Evolutionary conservation across 2,888 invertebrate genomes (phyloP), one percentile per base, ranked within the genome.

Genomic region (Orthosia incerta): DNA sequence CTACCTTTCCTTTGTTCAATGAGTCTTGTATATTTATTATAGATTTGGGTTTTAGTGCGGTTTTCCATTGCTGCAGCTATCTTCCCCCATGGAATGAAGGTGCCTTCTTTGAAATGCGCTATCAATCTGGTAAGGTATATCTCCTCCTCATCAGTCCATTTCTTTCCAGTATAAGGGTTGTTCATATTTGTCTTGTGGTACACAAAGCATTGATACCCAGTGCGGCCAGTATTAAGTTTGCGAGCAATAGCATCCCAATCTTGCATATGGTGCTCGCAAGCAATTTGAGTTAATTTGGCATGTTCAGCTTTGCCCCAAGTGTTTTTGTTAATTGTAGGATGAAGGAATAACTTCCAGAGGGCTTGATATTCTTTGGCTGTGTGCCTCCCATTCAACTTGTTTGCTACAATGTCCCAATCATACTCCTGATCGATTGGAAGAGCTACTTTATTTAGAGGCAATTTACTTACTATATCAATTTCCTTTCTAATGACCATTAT

Each of bases 71-170:
- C 96, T 39, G 96, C 95, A 1, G 97, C 95, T 12, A 98, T 97
- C 89, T 97, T 97, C 4, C 97, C 96, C 98, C 98, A 99, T 1
- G 98, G 97, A 79, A 98, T 97, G 61, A 97, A 97, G 74, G 97
- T 95, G 23, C 97, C 98, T 71, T 97, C 95, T 79, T 95, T 97
- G 80, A 97, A 97, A 76, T 94, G 94, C n/a, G 97, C 96, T 0
- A 99, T 97, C 2, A 98, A 91, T 70, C 97, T 95, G 51, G 96
- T 89, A 4, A 99, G 94, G 63, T 96, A 96, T 65, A 97, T 94
- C 85, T 98, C 98, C 90, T 99, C 99, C 61, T 97, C 96, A 16
- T 92, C 89, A 0, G 97, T 96, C 98, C 98, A 99, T 79, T 96
- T 97, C 1, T 91, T 91, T 1, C 93, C 91, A 46, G 85, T 88